These are phyloP conservation scores for Portevinia maculata DNA, from an alignment of 2,888 invertebrate genomes.

Conservation along the genomic window DNA sequence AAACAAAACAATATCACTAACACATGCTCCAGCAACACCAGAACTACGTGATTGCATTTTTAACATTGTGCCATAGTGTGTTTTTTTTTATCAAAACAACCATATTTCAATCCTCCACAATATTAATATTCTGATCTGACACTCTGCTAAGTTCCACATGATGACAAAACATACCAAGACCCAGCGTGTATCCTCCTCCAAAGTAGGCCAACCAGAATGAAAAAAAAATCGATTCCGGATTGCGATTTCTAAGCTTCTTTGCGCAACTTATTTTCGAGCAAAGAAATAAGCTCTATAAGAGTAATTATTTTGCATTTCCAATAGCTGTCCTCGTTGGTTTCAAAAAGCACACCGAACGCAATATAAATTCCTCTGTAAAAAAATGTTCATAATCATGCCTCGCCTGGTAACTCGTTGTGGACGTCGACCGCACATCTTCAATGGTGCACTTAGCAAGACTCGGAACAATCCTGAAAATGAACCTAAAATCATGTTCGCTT, in stretches of 20 bases:
- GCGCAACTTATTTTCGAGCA: constrained; percentile 55
- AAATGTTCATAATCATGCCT: constrained; percentile 51
- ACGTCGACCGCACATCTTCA: background rate
- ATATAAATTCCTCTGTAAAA: background rate
- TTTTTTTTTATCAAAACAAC: no score
- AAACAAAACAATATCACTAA: no score
- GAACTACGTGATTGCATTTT: no score
- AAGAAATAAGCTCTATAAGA: constrained; percentile 23
- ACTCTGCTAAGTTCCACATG: background rate
- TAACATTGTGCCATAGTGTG: no score
- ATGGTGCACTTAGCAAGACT: constrained; percentile 12
- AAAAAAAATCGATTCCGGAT: constrained; percentile 59
- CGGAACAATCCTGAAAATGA: constrained; percentile 57
- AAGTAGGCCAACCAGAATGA: constrained; percentile 43
- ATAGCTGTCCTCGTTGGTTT: constrained; percentile 24
- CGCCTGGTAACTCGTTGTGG: background rate
- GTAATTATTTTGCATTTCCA: constrained; percentile 61
- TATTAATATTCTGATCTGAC: background rate
- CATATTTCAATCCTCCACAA: background rate
- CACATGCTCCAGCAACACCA: no score
- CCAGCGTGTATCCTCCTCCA: background rate
- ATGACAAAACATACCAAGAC: constrained; percentile 17
- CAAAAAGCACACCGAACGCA: constrained; percentile 15
- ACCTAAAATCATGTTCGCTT: constrained; percentile 60
- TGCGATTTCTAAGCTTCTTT: constrained; percentile 47